These are phyloP conservation scores for Leiothrix lutea DNA, from an alignment of 2,113 vertebrate genomes.

Conservation along the genomic window DNA sequence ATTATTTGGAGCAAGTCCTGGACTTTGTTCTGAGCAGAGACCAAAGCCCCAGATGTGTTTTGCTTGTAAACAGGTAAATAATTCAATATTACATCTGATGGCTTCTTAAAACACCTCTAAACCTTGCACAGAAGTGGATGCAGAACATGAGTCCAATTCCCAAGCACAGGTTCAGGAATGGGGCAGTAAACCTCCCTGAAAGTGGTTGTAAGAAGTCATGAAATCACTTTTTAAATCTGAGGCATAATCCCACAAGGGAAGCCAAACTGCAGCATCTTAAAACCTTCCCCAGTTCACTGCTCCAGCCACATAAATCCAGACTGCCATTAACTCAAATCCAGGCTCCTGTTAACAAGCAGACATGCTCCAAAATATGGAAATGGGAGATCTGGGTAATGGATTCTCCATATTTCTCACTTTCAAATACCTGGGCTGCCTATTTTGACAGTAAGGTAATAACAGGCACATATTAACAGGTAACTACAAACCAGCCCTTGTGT, in stretches of 20 bases:
- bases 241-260: fast-evolving
- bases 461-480: not conserved
- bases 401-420: not conserved
- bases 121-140: not conserved
- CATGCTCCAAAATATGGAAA: not conserved
- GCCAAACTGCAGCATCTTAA: not conserved
- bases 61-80: not conserved
- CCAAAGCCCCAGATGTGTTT: not conserved
- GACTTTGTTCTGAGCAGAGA: not conserved
- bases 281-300: not conserved
- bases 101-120: not conserved
- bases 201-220: not conserved
- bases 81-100: not conserved
- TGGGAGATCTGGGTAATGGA: not conserved
- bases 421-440: not conserved
- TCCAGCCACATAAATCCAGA: not conserved
- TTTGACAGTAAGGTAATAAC: not conserved
- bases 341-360: not conserved
- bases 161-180: not conserved
- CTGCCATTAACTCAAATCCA: not conserved
- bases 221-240: not conserved
- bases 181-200: not conserved
- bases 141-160: not conserved
- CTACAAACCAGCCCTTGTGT: not conserved
- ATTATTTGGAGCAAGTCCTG: not conserved